A percentile compares a stretch with the other conserved stretches of the same genome.
Conservation (phyloP, 2,113 vertebrate genomes). For the Dicentrarchus labrax region DNA sequence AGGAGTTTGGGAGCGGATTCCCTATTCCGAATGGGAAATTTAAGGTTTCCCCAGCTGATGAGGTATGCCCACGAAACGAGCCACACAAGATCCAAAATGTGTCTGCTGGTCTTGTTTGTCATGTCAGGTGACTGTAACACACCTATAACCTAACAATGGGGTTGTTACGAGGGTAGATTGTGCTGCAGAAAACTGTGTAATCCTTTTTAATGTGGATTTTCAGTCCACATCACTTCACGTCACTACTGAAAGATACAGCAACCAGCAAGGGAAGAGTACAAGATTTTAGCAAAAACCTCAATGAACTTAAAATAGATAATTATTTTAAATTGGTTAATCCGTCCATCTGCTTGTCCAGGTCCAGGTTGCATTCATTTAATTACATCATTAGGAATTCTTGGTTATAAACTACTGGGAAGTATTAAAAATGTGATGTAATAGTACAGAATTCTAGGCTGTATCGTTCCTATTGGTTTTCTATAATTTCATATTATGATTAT, state of each 20-base stretch:
- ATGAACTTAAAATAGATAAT: not conserved
- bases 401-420: no score
- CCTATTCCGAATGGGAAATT: conserved; percentile 93
- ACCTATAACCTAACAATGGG: not conserved
- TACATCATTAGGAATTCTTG: not conserved
- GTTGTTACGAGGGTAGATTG: not conserved
- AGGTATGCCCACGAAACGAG: conserved; percentile 80
- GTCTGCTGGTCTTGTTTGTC: not conserved
- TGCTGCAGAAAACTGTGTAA: not conserved
- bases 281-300: not conserved
- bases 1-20: conserved; percentile 98
- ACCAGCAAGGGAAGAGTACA: no score
- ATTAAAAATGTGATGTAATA: not conserved
- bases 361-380: not conserved
- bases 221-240: no score
- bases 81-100: not conserved
- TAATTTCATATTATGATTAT: not conserved
- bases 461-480: not conserved
- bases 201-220: not conserved
- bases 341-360: not conserved
- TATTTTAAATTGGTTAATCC: not conserved
- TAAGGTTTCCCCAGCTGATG: conserved; percentile 91
- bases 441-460: not conserved
- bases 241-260: not conserved
- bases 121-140: not conserved